phyloP scores from a whole-genome alignment of 2,888 invertebrate genomes.

The Parascotia fuliginaria region DNA sequence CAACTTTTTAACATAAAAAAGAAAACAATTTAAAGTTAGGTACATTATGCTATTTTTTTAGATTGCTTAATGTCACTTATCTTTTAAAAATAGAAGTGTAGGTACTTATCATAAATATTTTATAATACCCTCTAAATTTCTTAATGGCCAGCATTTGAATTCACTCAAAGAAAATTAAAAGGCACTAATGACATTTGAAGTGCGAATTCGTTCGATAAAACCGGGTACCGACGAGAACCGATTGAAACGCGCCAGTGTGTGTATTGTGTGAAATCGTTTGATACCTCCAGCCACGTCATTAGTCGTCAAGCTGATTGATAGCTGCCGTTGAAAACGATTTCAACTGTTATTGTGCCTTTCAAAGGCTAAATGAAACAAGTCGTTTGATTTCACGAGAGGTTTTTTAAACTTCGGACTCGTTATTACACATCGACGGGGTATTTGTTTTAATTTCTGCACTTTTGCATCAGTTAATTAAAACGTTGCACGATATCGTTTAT shows the following conservation, averaged over 20 bases:
- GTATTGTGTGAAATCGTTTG: conserved; percentile 37
- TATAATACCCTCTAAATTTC: too few relatives aligned
- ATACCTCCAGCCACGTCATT: conserved; percentile 36
- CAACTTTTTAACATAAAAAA: too few relatives aligned
- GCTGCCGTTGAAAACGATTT: conserved; percentile 47
- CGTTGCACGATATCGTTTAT: neutral
- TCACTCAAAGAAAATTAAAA: conserved; percentile 11
- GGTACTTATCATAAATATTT: too few relatives aligned
- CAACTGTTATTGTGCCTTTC: conserved; percentile 42
- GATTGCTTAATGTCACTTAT: too few relatives aligned
- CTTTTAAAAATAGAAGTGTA: too few relatives aligned
- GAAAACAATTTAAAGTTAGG: too few relatives aligned
- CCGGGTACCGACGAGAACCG: conserved; percentile 25
- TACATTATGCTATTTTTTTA: too few relatives aligned
- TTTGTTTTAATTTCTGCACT: neutral
- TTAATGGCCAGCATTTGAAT: neutral
- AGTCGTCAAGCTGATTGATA: conserved; percentile 54
- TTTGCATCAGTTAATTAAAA: conserved; percentile 1
- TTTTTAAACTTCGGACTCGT: neutral
- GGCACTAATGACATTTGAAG: conserved; percentile 20
- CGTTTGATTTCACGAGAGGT: neutral
- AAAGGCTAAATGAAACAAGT: conserved; percentile 39
- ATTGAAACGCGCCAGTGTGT: conserved; percentile 18
- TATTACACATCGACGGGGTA: neutral
- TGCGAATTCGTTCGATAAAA: conserved; percentile 28